Evolutionary conservation across 1,140 invertebrate species (phyloP), one percentile per base, ranked within the genome.

Genomic region (Augochlora pura): DNA sequence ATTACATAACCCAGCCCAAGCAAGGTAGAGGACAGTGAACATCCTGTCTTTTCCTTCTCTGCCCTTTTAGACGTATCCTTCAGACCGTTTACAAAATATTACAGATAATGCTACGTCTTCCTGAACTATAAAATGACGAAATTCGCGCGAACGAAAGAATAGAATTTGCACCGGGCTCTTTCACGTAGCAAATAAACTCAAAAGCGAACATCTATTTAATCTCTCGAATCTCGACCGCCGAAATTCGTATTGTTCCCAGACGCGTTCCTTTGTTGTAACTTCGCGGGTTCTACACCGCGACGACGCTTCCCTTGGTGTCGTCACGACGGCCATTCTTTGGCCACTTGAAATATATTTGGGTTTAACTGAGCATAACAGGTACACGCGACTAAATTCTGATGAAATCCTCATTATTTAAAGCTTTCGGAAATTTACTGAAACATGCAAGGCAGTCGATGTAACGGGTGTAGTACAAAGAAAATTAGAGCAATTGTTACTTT

Each of bases 181-280:
- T 76, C 83, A 72, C 70, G 39, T 14, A 8, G 18, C 21, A 21
- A 23, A 49, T 39, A 62, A 69, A 27, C 25, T 69, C 27, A 62
- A 70, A 68, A 60, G 38, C 18, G 74, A 77, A 69, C 32, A 38
- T 62, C 42, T 8, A 38, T 62, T 69, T 46, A 60, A 62, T 70
- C 66, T 21, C 8, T 10, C 6, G 0, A 16, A 77, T 70, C 74
- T 77, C 1, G 3, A 16, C 52, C 54, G 2, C 54, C 74, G 57
- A 77, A 77, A 77, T 77, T 77, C 66, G 8, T 77, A 69, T 54
- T 42, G 23, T 69, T 69, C 65, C 21, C 74, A 62, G 38, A 59
- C 66, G 25, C 66, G 39, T 49, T n/a, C 57, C 46, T 70, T 77
- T 70, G 74, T 77, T 70, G 66, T 42, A 25, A 38, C 57, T 76